A percentile compares a stretch with the other conserved stretches of the same genome.
phyloP scores from a whole-genome alignment of 2,797 vertebrate species.

The Acrossocheilus wenchowensis region DNA sequence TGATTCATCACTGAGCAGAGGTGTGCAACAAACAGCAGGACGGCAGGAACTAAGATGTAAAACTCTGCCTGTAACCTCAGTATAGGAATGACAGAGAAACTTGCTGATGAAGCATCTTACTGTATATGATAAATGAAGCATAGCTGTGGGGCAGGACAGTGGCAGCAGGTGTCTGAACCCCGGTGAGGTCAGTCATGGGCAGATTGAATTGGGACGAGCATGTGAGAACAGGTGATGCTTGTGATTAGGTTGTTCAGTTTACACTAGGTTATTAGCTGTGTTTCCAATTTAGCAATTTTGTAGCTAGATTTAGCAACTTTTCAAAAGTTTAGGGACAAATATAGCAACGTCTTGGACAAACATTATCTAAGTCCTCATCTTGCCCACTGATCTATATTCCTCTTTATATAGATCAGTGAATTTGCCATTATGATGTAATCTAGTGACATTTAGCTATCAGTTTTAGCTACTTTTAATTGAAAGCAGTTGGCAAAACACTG shows the following conservation, averaged over 20 bases:
- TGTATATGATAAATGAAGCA: conserved; percentile 36
- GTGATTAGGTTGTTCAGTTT: neutral
- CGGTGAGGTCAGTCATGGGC: neutral
- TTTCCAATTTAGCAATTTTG: too few relatives aligned
- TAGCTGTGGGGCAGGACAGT: conserved; percentile 10
- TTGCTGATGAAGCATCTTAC: conserved; percentile 27
- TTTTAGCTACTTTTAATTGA: too few relatives aligned
- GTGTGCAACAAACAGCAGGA: conserved; percentile 18
- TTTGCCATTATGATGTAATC: too few relatives aligned
- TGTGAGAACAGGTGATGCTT: neutral
- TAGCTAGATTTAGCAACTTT: too few relatives aligned
- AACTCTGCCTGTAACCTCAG: conserved; percentile 22
- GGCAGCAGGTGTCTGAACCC: conserved; percentile 1
- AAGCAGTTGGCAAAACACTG: too few relatives aligned
- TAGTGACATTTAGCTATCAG: too few relatives aligned
- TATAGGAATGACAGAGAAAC: conserved; percentile 20
- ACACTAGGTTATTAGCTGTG: too few relatives aligned
- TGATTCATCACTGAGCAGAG: conserved; percentile 35
- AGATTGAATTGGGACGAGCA: neutral
- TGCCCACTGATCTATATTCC: too few relatives aligned
- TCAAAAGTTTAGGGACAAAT: too few relatives aligned
- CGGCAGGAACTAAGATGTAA: conserved; percentile 20
- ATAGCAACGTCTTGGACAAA: too few relatives aligned
- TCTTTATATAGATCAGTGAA: too few relatives aligned
- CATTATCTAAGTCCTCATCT: too few relatives aligned